These are phyloP conservation scores for Aphidius ervi DNA, from an alignment of 1,140 invertebrate genomes.

Conservation along the genomic window DNA sequence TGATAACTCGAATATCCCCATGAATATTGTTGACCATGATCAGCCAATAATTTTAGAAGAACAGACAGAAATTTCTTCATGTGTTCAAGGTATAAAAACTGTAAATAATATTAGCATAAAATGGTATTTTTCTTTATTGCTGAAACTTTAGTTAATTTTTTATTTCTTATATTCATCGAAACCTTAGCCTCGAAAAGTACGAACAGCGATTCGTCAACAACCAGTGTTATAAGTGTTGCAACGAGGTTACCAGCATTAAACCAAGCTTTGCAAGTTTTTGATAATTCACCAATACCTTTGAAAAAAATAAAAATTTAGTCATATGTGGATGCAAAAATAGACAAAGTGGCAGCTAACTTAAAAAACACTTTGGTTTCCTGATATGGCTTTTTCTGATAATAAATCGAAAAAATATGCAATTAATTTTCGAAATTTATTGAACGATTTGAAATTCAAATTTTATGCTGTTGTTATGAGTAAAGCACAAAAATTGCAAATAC, in stretches of 20 bases:
- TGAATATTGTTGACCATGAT: too few species aligned
- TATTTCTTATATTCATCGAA: too few species aligned
- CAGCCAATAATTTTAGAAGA: too few species aligned
- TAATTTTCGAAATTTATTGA: constrained; percentile 1
- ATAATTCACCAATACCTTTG: constrained; percentile 5
- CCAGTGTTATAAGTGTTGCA: not conserved
- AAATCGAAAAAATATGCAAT: too few species aligned
- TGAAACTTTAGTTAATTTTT: not conserved
- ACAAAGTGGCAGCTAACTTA: constrained; percentile 16
- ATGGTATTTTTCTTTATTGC: not conserved
- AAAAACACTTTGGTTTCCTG: not conserved
- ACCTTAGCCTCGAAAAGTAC: not conserved
- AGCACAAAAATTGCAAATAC: constrained; percentile 16
- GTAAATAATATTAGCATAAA: not conserved
- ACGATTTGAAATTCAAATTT: constrained; percentile 7
- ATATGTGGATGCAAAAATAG: constrained; percentile 5
- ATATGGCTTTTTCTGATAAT: not conserved
- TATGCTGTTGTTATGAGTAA: not conserved
- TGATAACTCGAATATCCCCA: too few species aligned
- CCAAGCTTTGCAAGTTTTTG: constrained; percentile 7
- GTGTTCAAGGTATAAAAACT: too few species aligned
- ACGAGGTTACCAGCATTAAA: not conserved
- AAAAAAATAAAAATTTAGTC: constrained; percentile 11
- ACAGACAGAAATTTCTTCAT: too few species aligned
- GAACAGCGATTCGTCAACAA: not conserved